phyloP scores from a whole-genome alignment of 2,888 invertebrate genomes.

The Andrena marginata region DNA sequence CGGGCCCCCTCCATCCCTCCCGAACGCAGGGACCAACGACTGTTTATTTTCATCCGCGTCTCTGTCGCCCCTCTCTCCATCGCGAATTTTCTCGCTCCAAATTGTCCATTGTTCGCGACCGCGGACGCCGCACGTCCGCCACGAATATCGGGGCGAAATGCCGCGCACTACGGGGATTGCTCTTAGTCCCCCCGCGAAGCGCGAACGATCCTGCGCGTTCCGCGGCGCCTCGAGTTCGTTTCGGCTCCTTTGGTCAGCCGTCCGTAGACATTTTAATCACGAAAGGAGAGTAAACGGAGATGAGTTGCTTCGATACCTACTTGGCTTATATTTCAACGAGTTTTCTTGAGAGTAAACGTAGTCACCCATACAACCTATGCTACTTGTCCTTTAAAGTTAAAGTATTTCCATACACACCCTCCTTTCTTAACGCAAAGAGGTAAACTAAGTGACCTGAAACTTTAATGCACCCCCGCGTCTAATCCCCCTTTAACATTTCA shows the following conservation, averaged over 20 bases:
- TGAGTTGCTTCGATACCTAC: no score
- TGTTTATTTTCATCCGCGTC: constrained; percentile 29
- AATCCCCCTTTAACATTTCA: no score
- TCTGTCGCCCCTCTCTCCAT: background rate
- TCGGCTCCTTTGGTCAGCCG: no score
- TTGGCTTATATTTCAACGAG: no score
- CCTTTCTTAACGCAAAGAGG: no score
- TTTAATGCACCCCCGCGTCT: no score
- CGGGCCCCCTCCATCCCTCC: background rate
- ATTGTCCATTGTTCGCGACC: constrained; percentile 19
- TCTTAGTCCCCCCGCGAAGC: background rate
- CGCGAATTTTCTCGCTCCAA: constrained; percentile 14
- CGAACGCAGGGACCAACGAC: background rate
- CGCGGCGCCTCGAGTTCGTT: no score
- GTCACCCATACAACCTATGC: no score
- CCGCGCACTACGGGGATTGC: background rate
- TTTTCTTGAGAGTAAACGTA: no score
- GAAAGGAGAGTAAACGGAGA: background rate
- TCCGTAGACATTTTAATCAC: background rate
- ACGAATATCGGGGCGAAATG: background rate
- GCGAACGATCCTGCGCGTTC: background rate
- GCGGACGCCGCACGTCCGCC: background rate
- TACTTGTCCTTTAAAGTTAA: no score
- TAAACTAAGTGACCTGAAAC: no score
- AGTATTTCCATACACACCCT: no score